phyloP scores from a whole-genome alignment of 1,140 invertebrate genomes.

The Drosophila equinoxialis region DNA sequence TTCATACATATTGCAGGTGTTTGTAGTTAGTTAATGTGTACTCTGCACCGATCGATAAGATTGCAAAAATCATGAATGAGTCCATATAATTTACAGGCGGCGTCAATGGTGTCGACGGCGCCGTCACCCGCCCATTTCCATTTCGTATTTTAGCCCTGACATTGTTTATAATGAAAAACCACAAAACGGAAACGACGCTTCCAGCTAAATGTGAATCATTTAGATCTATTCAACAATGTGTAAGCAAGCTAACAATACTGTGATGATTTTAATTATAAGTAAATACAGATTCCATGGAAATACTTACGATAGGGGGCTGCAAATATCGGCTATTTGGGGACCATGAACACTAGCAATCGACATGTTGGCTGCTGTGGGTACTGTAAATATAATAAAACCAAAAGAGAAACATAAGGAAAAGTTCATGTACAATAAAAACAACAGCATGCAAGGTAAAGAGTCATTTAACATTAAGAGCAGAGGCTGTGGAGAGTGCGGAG shows the following conservation, averaged over 20 bases:
- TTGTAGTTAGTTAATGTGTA: slow-evolving; percentile 35
- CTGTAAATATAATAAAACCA: slow-evolving; percentile 51
- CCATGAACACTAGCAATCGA: slow-evolving; percentile 81
- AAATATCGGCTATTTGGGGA: slow-evolving; percentile 82
- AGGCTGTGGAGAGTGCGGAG: not conserved
- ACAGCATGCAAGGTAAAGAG: slow-evolving; percentile 23
- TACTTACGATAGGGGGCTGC: slow-evolving; percentile 81
- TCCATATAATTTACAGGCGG: slow-evolving; percentile 22
- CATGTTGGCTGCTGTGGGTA: slow-evolving; percentile 77
- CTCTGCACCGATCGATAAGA: slow-evolving; percentile 70
- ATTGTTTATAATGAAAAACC: slow-evolving; percentile 66
- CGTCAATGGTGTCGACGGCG: not conserved
- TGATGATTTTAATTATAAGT: not conserved
- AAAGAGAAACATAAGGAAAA: slow-evolving; percentile 40
- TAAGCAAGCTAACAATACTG: slow-evolving; percentile 47
- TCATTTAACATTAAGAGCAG: not conserved
- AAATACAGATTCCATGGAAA: slow-evolving; percentile 24
- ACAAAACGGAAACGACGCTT: slow-evolving; percentile 67
- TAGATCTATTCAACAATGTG: slow-evolving; percentile 41
- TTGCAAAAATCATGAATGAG: slow-evolving; percentile 72
- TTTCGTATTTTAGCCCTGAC: slow-evolving; percentile 48
- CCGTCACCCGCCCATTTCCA: slow-evolving; percentile 8
- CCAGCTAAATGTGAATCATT: slow-evolving; percentile 55
- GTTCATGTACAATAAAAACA: slow-evolving; percentile 33
- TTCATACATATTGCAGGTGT: slow-evolving; percentile 31